Conservation (phyloP, 1,140 invertebrate species). For the Tribolium madens region DNA sequence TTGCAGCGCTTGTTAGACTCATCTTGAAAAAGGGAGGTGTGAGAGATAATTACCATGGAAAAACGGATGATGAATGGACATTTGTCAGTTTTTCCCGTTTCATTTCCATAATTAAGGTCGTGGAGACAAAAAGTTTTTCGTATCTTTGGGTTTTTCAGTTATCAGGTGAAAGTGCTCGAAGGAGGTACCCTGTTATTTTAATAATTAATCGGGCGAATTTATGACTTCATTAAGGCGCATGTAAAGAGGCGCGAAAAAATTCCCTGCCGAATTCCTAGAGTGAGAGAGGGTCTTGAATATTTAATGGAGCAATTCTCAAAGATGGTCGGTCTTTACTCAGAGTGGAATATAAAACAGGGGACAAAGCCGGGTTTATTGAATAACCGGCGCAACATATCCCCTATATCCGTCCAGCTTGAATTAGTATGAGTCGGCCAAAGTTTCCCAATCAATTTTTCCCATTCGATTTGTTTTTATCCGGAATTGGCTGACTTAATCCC, state of each 20-base stretch:
- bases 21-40: slow-evolving; percentile 7
- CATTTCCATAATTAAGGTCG: slow-evolving; percentile 25
- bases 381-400: slow-evolving; percentile 17
- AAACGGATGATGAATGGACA: slow-evolving; percentile 23
- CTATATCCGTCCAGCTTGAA: slow-evolving; percentile 7
- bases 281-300: slow-evolving; percentile 28
- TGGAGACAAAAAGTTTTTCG: neutral
- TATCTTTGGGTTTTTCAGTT: no score
- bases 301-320: slow-evolving; percentile 36
- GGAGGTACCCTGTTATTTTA: slow-evolving; percentile 15
- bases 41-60: slow-evolving; percentile 13
- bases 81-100: neutral
- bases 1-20: neutral
- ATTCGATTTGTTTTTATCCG: slow-evolving; percentile 28
- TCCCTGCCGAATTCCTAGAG: slow-evolving; percentile 9
- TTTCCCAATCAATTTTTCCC: slow-evolving; percentile 31
- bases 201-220: slow-evolving; percentile 33
- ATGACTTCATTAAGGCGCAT: slow-evolving; percentile 25
- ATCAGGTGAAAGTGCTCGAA: neutral
- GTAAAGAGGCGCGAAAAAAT: slow-evolving; percentile 35
- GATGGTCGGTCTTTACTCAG: slow-evolving; percentile 18
- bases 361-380: slow-evolving; percentile 10
- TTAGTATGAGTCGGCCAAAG: slow-evolving; percentile 11
- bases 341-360: slow-evolving; percentile 24
- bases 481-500: neutral